These are phyloP conservation scores for Trachelus stipa DNA, from an alignment of 2,888 invertebrate genomes.

Conservation along the genomic window DNA sequence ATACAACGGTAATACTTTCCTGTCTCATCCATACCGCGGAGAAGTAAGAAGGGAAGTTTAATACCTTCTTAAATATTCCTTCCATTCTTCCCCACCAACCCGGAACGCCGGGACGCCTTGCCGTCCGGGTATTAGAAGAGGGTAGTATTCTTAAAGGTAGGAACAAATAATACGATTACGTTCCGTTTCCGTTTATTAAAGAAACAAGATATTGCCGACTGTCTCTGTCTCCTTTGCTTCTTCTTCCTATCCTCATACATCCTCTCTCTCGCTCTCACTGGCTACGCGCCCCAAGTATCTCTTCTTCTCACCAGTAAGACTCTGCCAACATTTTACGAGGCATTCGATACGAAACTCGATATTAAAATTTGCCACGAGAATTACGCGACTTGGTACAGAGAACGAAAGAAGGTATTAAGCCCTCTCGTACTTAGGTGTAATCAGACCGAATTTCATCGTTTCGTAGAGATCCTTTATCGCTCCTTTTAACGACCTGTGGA, in stretches of 20 bases:
- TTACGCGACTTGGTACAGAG: slow-evolving; percentile 48
- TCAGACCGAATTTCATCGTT: slow-evolving; percentile 53
- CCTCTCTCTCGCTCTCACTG: slow-evolving; percentile 14
- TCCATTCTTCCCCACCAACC: slow-evolving; percentile 46
- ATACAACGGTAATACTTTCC: slow-evolving; percentile 56
- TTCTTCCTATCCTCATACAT: slow-evolving; percentile 13
- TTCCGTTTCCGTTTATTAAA: slow-evolving; percentile 67
- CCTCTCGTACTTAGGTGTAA: slow-evolving; percentile 52
- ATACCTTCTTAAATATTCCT: slow-evolving; percentile 66
- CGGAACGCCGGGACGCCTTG: slow-evolving; percentile 19
- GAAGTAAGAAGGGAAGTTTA: slow-evolving; percentile 48
- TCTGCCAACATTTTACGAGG: slow-evolving; percentile 41
- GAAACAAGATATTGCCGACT: slow-evolving; percentile 64
- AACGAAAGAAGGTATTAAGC: slow-evolving; percentile 41
- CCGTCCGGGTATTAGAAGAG: slow-evolving; percentile 46
- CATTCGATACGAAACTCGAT: slow-evolving; percentile 65
- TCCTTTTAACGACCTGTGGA: neutral
- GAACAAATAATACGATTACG: slow-evolving; percentile 67
- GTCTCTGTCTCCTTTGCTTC: slow-evolving; percentile 33
- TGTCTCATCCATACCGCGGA: slow-evolving; percentile 27
- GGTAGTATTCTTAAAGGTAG: slow-evolving; percentile 57
- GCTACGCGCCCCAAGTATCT: slow-evolving; percentile 23
- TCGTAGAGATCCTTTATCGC: slow-evolving; percentile 28
- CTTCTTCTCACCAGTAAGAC: slow-evolving; percentile 28
- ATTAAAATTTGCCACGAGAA: slow-evolving; percentile 58